Evolutionary conservation across 2,113 vertebrate species (phyloP).

Genomic region (Ptilorrhoa leucosticta): DNA sequence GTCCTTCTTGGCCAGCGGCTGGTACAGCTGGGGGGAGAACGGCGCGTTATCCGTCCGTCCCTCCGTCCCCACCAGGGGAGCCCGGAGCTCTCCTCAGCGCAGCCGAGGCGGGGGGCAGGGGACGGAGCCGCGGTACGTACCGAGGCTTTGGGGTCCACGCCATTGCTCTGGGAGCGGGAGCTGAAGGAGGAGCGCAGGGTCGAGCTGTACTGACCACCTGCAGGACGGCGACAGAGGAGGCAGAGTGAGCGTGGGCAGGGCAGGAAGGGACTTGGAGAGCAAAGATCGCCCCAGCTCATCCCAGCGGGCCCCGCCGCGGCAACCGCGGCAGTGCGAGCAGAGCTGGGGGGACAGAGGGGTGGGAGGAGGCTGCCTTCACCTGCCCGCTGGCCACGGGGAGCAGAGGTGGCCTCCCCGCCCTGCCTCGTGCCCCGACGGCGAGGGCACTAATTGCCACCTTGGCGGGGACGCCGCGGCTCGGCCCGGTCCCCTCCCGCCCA

Average conservation of each 20-base stretch:
- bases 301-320: rapidly evolving
- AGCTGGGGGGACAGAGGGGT: rapidly evolving
- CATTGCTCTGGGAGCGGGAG: conserved; percentile 61
- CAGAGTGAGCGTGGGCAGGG: rapidly evolving
- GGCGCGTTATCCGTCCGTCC: rapidly evolving
- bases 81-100: not conserved
- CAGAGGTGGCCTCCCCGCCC: not conserved
- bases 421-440: not conserved
- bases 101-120: rapidly evolving
- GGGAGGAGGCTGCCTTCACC: not conserved
- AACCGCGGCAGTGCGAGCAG: rapidly evolving
- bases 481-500: rapidly evolving
- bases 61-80: rapidly evolving
- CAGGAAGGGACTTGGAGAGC: no score
- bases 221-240: not conserved
- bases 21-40: not conserved
- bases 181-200: conserved; percentile 46
- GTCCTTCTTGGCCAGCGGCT: conserved; percentile 16
- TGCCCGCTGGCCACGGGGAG: not conserved
- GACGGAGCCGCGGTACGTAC: not conserved
- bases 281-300: not conserved
- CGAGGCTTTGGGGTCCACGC: conserved; percentile 32
- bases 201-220: conserved; percentile 32
- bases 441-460: not conserved
- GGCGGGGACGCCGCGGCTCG: not conserved